Evolutionary conservation across 2,797 vertebrate genomes (phyloP).

Genomic region (Silurus aristotelis): DNA sequence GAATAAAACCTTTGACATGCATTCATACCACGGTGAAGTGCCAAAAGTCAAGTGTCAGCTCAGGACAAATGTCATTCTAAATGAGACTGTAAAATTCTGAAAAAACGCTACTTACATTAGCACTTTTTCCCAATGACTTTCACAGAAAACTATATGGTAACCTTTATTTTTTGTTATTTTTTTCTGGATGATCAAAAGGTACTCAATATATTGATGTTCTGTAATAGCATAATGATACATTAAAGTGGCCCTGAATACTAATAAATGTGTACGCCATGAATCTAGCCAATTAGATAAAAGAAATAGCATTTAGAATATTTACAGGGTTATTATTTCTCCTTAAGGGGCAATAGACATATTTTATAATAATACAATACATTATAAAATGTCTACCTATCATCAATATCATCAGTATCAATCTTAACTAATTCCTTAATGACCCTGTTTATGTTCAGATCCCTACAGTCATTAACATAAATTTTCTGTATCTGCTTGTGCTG

Average conservation of each 20-base stretch:
- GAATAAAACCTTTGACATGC: conserved; percentile 39
- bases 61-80: conserved; percentile 46
- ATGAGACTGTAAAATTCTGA: neutral
- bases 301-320: neutral
- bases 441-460: conserved; percentile 7
- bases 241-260: neutral
- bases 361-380: neutral
- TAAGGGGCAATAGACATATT: neutral
- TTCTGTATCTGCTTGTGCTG: conserved; percentile 55
- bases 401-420: neutral
- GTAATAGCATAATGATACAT: neutral
- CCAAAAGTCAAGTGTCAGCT: conserved; percentile 31
- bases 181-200: neutral
- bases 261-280: neutral
- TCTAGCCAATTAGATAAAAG: neutral
- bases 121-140: neutral
- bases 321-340: neutral
- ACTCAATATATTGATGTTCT: neutral
- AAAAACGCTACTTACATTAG: neutral
- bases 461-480: conserved; percentile 29
- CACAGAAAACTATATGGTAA: neutral
- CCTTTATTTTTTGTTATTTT: neutral
- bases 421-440: neutral
- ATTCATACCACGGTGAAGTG: conserved; percentile 41
- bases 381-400: neutral